Percentiles rank a stretch among this genome's conserved stretches.
These are phyloP conservation scores for Muntiacus muntjak DNA, from an alignment of 2,113 vertebrate genomes.

Conservation along the genomic window DNA sequence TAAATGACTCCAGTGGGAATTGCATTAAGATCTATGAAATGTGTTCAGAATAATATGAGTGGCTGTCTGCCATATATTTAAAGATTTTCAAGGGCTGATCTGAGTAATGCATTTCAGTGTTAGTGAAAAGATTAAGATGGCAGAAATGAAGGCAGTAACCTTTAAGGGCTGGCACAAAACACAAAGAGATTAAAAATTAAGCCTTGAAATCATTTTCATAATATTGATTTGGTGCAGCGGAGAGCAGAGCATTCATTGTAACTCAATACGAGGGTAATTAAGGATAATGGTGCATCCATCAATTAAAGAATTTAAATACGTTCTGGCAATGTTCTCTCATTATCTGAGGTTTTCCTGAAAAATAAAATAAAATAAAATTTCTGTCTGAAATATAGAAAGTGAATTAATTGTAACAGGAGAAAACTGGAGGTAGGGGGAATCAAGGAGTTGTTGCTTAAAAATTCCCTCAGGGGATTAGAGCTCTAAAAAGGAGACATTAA, in stretches of 20 bases:
- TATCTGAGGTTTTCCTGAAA: constrained; percentile 1
- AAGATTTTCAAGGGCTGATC: not conserved
- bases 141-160: constrained; percentile 18
- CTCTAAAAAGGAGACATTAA: not conserved
- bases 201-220: constrained; percentile 13
- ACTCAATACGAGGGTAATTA: constrained; percentile 21
- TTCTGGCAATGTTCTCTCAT: not conserved
- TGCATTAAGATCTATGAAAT: constrained; percentile 9
- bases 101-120: constrained; percentile 7
- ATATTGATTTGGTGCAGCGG: not conserved
- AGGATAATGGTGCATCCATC: not conserved
- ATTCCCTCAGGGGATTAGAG: not conserved
- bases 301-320: constrained; percentile 21
- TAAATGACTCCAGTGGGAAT: not conserved
- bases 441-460: not conserved
- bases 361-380: not conserved
- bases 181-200: constrained; percentile 13
- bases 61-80: not conserved
- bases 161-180: constrained; percentile 4
- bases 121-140: constrained; percentile 29
- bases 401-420: not conserved
- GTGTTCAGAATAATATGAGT: not conserved
- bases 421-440: not conserved
- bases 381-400: not conserved
- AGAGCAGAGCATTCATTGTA: not conserved